phyloP scores from a whole-genome alignment of 1,140 invertebrate genomes.

The Tribolium castaneum region DNA sequence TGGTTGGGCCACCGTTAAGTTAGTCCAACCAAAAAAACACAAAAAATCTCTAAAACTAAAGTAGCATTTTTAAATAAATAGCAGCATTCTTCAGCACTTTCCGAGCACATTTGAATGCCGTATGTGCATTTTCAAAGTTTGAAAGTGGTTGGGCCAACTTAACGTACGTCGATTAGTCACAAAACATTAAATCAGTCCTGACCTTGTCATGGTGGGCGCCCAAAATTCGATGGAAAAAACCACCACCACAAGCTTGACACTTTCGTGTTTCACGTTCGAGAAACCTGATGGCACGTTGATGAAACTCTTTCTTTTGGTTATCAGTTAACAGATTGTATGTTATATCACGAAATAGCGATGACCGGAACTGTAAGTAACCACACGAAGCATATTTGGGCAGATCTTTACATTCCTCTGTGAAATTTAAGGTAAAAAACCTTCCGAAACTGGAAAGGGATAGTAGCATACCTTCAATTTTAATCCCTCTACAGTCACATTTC shows the following conservation, averaged over 20 bases:
- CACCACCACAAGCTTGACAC: slow-evolving; percentile 68
- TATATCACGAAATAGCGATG: slow-evolving; percentile 68
- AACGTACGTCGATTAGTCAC: no score
- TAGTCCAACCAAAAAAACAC: no score
- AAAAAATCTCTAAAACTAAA: no score
- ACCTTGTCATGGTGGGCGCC: background rate
- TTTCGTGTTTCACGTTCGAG: slow-evolving; percentile 69
- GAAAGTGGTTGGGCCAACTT: no score
- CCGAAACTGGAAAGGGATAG: background rate
- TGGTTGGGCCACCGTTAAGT: no score
- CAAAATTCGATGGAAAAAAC: slow-evolving; percentile 64
- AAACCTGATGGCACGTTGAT: slow-evolving; percentile 68
- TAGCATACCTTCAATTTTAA: slow-evolving; percentile 56
- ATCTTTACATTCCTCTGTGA: slow-evolving; percentile 63
- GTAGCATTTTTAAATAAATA: no score
- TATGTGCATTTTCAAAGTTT: no score
- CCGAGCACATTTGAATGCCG: no score
- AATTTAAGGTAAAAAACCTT: background rate
- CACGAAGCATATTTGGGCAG: slow-evolving; percentile 72
- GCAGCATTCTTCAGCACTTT: no score
- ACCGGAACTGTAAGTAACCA: slow-evolving; percentile 70
- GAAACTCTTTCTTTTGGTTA: slow-evolving; percentile 70
- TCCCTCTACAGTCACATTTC: slow-evolving; percentile 58
- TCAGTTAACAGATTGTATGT: slow-evolving; percentile 72
- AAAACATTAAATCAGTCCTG: background rate